These are phyloP conservation scores for Athalia circularis DNA, from an alignment of 2,888 invertebrate species.

Conservation along the genomic window DNA sequence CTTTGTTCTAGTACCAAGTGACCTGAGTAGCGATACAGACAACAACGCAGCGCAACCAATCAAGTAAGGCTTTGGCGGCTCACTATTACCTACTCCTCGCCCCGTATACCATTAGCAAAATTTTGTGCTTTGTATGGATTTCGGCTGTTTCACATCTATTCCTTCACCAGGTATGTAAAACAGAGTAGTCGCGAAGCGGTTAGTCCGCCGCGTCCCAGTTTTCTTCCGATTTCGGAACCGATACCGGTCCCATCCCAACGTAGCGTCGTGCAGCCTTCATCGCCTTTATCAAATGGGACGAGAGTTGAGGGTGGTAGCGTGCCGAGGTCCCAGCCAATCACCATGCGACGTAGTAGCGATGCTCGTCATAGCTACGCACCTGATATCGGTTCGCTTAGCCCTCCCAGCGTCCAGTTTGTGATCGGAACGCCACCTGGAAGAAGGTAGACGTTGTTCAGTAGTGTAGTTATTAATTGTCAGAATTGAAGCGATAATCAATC, in stretches of 20 bases:
- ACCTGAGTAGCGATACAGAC: conserved; percentile 70
- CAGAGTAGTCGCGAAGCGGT: conserved; percentile 69
- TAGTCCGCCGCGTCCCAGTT: conserved; percentile 82
- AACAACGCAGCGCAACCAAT: conserved; percentile 70
- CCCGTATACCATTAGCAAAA: background rate
- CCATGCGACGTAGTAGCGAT: conserved; percentile 84
- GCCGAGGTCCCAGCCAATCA: conserved; percentile 91
- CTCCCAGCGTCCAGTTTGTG: conserved; percentile 91
- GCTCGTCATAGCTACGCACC: conserved; percentile 80
- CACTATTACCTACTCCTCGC: background rate
- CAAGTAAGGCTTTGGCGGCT: conserved; percentile 58
- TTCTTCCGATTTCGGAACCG: conserved; percentile 84
- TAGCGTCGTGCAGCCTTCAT: conserved; percentile 66
- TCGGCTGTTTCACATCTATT: background rate
- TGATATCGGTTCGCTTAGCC: conserved; percentile 94
- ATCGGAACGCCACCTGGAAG: conserved; percentile 90
- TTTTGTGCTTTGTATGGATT: background rate
- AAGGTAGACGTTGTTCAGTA: conserved; percentile 63
- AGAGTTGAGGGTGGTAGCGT: conserved; percentile 75
- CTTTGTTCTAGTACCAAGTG: conserved; percentile 70
- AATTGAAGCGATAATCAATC: background rate
- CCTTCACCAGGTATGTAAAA: conserved; percentile 75
- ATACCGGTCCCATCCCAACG: conserved; percentile 85
- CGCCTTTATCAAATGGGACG: conserved; percentile 57
- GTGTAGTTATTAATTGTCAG: background rate